Percentiles rank a stretch among this genome's conserved stretches.
Conservation (phyloP, 37 sponge, comb jelly and placozoan genomes). For the Agelas oroides region DNA sequence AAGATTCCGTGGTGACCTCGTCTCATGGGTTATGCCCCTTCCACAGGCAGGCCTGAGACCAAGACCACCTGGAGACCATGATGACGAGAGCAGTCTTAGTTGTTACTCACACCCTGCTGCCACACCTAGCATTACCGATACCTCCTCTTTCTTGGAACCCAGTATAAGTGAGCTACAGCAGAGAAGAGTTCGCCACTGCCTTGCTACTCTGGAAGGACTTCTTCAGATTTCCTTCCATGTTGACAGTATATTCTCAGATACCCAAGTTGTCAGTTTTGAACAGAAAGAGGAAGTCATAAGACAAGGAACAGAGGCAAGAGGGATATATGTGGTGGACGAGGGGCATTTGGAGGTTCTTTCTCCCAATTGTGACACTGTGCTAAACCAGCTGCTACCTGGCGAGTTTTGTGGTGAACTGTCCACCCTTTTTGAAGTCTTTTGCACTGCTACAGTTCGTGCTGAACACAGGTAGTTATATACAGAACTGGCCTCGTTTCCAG, state of each 20-base stretch:
- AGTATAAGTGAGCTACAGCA: slow-evolving; percentile 11
- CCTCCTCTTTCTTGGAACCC: too few species aligned
- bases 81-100: too few species aligned
- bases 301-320: neutral
- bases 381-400: slow-evolving; percentile 22
- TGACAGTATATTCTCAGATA: neutral
- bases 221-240: neutral
- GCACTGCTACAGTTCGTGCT: slow-evolving; percentile 16
- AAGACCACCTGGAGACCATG: too few species aligned
- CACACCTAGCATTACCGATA: too few species aligned
- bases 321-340: slow-evolving; percentile 45
- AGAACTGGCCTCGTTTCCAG: too few species aligned
- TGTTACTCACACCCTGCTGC: too few species aligned
- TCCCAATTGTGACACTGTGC: slow-evolving; percentile 4
- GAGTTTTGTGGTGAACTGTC: slow-evolving; percentile 71
- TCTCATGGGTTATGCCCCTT: too few species aligned
- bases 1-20: too few species aligned
- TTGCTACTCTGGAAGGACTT: neutral
- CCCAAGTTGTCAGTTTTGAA: neutral
- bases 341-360: slow-evolving; percentile 34
- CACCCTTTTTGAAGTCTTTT: slow-evolving; percentile 17
- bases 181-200: slow-evolving; percentile 22
- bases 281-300: slow-evolving; percentile 5
- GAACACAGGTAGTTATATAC: neutral
- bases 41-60: too few species aligned